Evolutionary conservation across 2,888 invertebrate genomes (phyloP), one percentile per base, ranked within the genome.

Genomic region (Calliopum simillimum): DNA sequence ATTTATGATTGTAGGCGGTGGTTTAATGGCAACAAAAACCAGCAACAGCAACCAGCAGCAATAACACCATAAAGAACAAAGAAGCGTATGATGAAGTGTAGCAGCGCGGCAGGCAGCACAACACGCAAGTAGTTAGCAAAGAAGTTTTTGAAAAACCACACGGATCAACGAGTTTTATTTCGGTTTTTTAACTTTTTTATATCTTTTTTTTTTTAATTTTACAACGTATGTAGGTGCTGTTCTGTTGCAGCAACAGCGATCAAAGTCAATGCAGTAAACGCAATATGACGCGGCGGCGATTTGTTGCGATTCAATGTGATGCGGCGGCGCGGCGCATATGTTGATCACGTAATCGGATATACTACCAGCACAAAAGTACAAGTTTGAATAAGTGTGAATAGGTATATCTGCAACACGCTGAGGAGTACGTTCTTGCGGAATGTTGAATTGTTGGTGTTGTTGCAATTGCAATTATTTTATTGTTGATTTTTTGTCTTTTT

Each of bases 261-360:
- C 55, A 66, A 66, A 53, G 65, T 21, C 65, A 46, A 53, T 8
- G n/a, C 44, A 46, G 12, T 46, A 12, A 19, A 44, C 43, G 61
- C 19, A 21, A 41, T 13, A 44, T 16, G 1, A 46, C 16, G n/a
- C 44, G 13, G 44, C 21, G 19, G 12, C 41, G 59, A 16, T n/a
- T 33, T 33, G 33, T 33, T 33, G 33, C 33, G 8, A 33, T 33
- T 33, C 8, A 33, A 33, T 33, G 33, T 2, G 33, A 53, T 53
- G 53, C 51, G 51, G 1, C 19, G 49, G 49, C n/a, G 3, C n/a
- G n/a, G 51, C 43, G 23, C 61, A 46, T 66, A 49, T 58, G 58
- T 21, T 41, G 67, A 67, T 67, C 67, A 67, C 67, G 67, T 67
- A 67, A 67, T 67, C 59, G 67, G 58, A 67, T 55, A 55, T 67